These are phyloP conservation scores for Caenorhabditis wallacei DNA, from an alignment of 2,888 invertebrate genomes.

Conservation along the genomic window DNA sequence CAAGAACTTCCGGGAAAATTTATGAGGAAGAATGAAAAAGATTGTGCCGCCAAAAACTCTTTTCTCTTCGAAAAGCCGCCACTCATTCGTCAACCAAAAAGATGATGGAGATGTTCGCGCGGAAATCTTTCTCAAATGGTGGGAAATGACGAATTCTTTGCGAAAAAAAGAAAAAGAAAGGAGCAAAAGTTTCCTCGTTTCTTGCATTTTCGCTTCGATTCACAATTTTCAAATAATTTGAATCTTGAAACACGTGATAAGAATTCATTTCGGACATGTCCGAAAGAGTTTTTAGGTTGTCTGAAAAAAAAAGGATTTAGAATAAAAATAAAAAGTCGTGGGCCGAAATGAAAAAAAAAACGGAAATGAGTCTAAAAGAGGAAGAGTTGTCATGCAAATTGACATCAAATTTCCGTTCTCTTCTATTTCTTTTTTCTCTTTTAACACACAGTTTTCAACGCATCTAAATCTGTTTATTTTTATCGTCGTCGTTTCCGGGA, in stretches of 20 bases:
- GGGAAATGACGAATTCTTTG: conserved; percentile 48
- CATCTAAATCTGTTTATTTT: conserved; percentile 36
- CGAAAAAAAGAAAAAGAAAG: conserved; percentile 2
- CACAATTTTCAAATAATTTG: neutral
- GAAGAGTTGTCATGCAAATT: conserved; percentile 51
- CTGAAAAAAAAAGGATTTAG: neutral
- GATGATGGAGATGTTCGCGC: conserved; percentile 61
- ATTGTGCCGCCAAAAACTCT: conserved; percentile 20
- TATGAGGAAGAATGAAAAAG: conserved; percentile 20
- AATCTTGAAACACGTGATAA: neutral
- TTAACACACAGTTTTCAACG: neutral
- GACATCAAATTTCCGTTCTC: conserved; percentile 53
- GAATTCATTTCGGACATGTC: neutral
- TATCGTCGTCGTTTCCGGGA: conserved; percentile 11
- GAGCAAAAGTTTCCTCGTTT: conserved; percentile 1
- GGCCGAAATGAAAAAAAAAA: conserved; percentile 17
- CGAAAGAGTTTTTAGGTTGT: neutral
- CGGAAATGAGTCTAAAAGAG: conserved; percentile 35
- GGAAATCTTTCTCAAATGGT: conserved; percentile 20
- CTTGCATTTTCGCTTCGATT: neutral
- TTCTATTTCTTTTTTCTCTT: neutral
- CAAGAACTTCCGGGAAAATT: neutral
- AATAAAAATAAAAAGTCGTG: conserved; percentile 15
- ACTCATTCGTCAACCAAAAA: conserved; percentile 56
- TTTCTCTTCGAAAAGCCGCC: conserved; percentile 10